Percentiles rank a stretch among this genome's conserved stretches.
Evolutionary conservation across 2,113 vertebrate genomes (phyloP).

Genomic region (crab-eating macaque (Macaca fascicularis)): T2T-MFA8v1.1 NC_088384.1:114765001-114765500

Average conservation of each 20-base stretch:
- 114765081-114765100: accelerated
- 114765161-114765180: not conserved
- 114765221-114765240: not conserved
- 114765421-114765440: not conserved
- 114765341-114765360: constrained; percentile 96
- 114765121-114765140: not conserved
- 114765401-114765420: accelerated
- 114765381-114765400: constrained; percentile 93
- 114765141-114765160: not conserved
- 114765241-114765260: not conserved
- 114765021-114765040: not conserved
- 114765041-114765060: not conserved
- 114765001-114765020: not conserved
- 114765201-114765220: not conserved
- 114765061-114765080: not conserved
- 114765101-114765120: not conserved
- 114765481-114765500: too few relatives aligned
- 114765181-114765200: accelerated
- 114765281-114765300: not conserved
- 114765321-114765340: constrained; percentile 99
- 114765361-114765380: constrained; percentile 96
- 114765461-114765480: too few relatives aligned
- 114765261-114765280: accelerated
- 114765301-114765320: constrained; percentile 88
- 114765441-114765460: not conserved